Conservation (phyloP, 2,888 invertebrate species). For the Euzophera pinguis region DNA sequence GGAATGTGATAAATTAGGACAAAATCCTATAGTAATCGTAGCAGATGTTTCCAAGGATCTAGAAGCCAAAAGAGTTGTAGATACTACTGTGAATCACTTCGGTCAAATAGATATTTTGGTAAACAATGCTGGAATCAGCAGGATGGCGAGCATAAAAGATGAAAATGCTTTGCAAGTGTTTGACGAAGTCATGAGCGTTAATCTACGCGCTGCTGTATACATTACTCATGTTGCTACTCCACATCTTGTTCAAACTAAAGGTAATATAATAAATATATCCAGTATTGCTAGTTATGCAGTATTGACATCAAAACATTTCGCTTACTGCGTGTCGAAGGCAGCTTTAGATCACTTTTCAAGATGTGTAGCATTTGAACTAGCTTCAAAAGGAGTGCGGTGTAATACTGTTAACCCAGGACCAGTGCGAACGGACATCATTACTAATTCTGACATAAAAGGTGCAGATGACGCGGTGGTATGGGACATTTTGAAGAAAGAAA, state of each 20-base stretch:
- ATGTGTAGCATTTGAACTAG: no score
- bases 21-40: constrained; percentile 8
- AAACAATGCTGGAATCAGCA: constrained; percentile 59
- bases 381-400: no score
- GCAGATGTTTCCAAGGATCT: constrained; percentile 23
- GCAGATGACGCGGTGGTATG: constrained; percentile 42
- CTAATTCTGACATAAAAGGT: no score
- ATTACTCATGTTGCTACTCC: constrained; percentile 89
- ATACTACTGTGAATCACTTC: constrained; percentile 81
- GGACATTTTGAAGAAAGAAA: constrained; percentile 86
- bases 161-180: constrained; percentile 15
- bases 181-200: constrained; percentile 83
- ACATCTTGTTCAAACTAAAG: constrained; percentile 85
- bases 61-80: constrained; percentile 54
- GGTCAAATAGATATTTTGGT: constrained; percentile 85
- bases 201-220: constrained; percentile 84
- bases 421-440: no score
- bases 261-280: constrained; percentile 92
- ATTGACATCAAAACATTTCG: constrained; percentile 20
- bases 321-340: constrained; percentile 85
- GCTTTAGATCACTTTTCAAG: constrained; percentile 93
- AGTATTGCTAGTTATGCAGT: constrained; percentile 67
- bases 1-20: constrained; percentile 10
- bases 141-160: constrained; percentile 18
- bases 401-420: constrained; percentile 93